Conservation (phyloP, 2,797 vertebrate species). For the Hoplostethus mediterraneus region DNA sequence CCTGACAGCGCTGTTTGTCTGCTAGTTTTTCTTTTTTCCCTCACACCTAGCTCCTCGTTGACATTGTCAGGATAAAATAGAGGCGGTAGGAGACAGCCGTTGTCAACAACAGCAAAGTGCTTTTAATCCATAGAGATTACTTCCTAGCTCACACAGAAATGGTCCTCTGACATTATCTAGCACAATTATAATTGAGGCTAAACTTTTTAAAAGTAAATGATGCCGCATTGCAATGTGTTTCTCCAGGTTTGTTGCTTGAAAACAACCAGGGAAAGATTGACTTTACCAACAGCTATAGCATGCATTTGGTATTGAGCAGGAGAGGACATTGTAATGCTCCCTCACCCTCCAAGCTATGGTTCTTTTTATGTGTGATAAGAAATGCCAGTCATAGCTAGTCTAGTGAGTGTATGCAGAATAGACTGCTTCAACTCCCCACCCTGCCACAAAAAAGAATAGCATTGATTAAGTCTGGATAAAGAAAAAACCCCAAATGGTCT, state of each 20-base stretch:
- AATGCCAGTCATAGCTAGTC: conserved; percentile 25
- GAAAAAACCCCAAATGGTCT: conserved; percentile 67
- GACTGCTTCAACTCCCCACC: conserved; percentile 25
- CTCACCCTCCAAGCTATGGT: conserved; percentile 11
- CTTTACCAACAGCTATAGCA: not conserved
- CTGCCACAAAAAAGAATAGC: conserved; percentile 32
- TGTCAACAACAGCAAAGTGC: not conserved
- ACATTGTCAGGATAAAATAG: conserved; percentile 55
- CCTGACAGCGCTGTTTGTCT: conserved; percentile 75
- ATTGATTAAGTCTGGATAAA: conserved; percentile 78
- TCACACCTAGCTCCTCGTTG: conserved; percentile 59
- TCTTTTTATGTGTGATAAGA: conserved; percentile 27
- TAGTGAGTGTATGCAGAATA: conserved; percentile 55
- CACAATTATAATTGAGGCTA: not conserved
- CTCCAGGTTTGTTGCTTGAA: conserved; percentile 1
- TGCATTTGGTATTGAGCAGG: not conserved
- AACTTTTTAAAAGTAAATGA: conserved; percentile 10
- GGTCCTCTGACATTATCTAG: conserved; percentile 14
- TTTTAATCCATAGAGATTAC: conserved; percentile 16
- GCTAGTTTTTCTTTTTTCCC: conserved; percentile 40
- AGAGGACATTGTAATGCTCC: conserved; percentile 21
- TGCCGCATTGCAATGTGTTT: not conserved
- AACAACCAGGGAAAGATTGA: not conserved
- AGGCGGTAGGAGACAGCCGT: conserved; percentile 20
- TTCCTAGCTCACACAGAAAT: not conserved